phyloP scores from a whole-genome alignment of 2,888 invertebrate species.

The Agonopterix heracliana region DNA sequence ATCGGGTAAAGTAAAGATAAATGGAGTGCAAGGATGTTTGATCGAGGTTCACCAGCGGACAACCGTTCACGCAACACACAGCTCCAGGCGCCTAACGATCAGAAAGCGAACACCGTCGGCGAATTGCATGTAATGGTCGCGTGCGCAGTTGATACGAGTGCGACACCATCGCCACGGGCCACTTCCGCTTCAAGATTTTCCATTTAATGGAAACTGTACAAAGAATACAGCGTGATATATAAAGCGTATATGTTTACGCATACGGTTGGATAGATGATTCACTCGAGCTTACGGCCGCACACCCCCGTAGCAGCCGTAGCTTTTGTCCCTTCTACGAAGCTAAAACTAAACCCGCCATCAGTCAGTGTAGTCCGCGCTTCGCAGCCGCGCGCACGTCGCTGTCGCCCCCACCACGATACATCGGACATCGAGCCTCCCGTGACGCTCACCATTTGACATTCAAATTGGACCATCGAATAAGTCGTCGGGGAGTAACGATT shows the following conservation, averaged over 20 bases:
- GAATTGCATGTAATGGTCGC: conserved; percentile 41
- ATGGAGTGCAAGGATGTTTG: too few species aligned
- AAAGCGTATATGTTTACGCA: conserved; percentile 3
- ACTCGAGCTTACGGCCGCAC: conserved; percentile 53
- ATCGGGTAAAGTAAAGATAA: too few species aligned
- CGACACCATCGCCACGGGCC: conserved; percentile 10
- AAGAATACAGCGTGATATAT: conserved; percentile 1
- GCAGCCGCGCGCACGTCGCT: conserved; percentile 39
- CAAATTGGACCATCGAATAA: conserved; percentile 48
- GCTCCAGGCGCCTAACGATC: conserved; percentile 32
- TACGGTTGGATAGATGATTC: conserved; percentile 28
- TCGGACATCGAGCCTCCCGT: conserved; percentile 32
- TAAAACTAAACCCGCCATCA: conserved; percentile 10
- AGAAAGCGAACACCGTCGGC: conserved; percentile 23
- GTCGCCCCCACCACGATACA: conserved; percentile 12
- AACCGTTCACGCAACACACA: conserved; percentile 31
- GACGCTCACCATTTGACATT: conserved; percentile 45
- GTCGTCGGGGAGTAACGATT: conserved; percentile 38
- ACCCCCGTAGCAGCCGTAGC: conserved; percentile 62
- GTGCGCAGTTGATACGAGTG: conserved; percentile 18
- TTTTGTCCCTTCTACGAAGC: conserved; percentile 30
- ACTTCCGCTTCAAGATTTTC: conserved; percentile 27
- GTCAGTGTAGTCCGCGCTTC: conserved; percentile 48
- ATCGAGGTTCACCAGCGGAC: conserved; percentile 9
- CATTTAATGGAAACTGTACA: conserved; percentile 26